phyloP scores from a whole-genome alignment of 2,888 invertebrate genomes.

The Molorchus minor region DNA sequence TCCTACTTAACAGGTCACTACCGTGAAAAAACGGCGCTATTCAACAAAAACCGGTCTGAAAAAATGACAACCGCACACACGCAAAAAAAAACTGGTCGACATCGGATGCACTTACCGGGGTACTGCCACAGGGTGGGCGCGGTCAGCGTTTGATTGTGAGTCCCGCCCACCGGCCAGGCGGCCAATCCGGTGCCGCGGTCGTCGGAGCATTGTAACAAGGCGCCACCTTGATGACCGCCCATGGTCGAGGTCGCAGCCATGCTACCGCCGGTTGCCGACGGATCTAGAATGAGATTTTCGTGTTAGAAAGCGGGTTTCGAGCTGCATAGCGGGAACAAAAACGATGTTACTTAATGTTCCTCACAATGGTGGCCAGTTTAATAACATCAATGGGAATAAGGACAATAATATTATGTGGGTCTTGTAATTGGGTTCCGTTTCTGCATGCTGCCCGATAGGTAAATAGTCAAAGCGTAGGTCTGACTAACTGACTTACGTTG shows the following conservation, averaged over 20 bases:
- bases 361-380: no score
- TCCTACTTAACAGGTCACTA: constrained; percentile 30
- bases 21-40: constrained; percentile 40
- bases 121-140: constrained; percentile 84
- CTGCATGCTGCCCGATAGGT: no score
- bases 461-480: no score
- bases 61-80: no score
- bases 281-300: constrained; percentile 43
- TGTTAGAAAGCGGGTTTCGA: background rate
- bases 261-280: constrained; percentile 60
- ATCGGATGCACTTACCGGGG: constrained; percentile 69
- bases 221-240: constrained; percentile 67
- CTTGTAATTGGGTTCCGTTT: no score
- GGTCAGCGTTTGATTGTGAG: constrained; percentile 68
- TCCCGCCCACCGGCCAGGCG: constrained; percentile 65
- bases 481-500: no score
- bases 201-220: constrained; percentile 73
- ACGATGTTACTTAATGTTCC: no score
- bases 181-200: constrained; percentile 68
- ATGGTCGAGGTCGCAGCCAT: constrained; percentile 75
- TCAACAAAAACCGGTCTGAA: constrained; percentile 50
- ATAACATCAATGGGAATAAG: no score
- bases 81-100: constrained; percentile 30
- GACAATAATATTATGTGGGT: no score
- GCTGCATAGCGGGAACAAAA: no score